Percentiles rank a stretch among this genome's conserved stretches.
Evolutionary conservation across 2,113 vertebrate species (phyloP).

Genomic region (Heterocephalus glaber): DNA sequence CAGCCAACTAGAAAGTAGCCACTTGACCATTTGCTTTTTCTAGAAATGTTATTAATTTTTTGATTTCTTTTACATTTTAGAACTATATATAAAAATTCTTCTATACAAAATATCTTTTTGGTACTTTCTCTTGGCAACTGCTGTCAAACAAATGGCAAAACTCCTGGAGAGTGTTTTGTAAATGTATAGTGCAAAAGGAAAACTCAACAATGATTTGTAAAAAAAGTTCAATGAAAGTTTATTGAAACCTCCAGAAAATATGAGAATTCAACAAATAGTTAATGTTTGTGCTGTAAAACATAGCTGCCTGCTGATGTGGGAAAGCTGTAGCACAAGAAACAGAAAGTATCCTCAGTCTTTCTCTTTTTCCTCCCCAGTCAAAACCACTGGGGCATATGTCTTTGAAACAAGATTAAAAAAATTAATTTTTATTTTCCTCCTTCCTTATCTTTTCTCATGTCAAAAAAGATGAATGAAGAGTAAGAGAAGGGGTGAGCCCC

Average conservation of each 20-base stretch:
- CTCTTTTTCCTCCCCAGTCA: neutral
- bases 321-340: neutral
- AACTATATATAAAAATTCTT: neutral
- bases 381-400: neutral
- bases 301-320: neutral
- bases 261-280: slow-evolving; percentile 16
- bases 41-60: neutral
- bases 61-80: neutral
- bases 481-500: neutral
- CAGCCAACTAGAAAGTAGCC: neutral
- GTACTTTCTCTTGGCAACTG: neutral
- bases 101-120: neutral
- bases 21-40: neutral
- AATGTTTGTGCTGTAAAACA: slow-evolving; percentile 39
- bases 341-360: neutral
- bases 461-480: neutral
- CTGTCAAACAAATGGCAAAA: neutral
- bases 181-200: slow-evolving; percentile 50
- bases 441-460: neutral
- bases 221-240: slow-evolving; percentile 59
- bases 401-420: slow-evolving; percentile 37
- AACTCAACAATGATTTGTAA: neutral
- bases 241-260: slow-evolving; percentile 38
- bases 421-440: slow-evolving; percentile 47
- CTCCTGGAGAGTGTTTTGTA: neutral